Conservation (phyloP, 2,113 vertebrate species). For the Drymodes brunneopygia region DNA sequence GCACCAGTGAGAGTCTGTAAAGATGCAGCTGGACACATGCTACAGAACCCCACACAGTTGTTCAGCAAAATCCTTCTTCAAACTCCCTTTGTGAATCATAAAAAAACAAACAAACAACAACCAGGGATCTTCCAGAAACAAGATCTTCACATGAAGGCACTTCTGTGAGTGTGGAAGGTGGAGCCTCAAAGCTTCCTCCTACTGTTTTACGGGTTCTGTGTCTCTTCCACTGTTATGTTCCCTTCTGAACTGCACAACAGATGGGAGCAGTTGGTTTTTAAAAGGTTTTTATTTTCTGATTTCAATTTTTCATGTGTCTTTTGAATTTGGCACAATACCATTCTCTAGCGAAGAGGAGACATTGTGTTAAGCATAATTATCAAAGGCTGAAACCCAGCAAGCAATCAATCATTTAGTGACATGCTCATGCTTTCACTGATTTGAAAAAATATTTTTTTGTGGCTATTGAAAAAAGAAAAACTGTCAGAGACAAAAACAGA, state of each 20-base stretch:
- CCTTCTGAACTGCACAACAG: background rate
- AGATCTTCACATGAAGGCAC: background rate
- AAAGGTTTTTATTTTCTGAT: constrained; percentile 49
- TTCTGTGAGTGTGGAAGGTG: background rate
- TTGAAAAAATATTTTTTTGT: constrained; percentile 66
- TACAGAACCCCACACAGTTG: background rate
- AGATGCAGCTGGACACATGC: background rate
- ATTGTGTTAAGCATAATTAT: constrained; percentile 73
- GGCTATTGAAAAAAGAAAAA: constrained; percentile 23
- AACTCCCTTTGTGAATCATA: background rate
- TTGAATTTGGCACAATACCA: constrained; percentile 60
- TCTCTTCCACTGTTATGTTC: background rate
- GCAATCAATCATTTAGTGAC: constrained; percentile 75
- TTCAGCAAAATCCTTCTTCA: background rate
- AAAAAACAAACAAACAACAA: background rate
- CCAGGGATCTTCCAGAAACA: background rate
- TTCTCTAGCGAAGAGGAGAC: constrained; percentile 61
- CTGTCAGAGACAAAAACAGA: constrained; percentile 34
- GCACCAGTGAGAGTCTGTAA: background rate
- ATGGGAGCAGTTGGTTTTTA: constrained; percentile 49
- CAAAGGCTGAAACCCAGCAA: constrained; percentile 71
- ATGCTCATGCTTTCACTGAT: constrained; percentile 60
- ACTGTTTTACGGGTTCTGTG: background rate
- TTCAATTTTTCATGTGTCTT: constrained; percentile 63
- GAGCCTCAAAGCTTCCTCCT: background rate